A percentile compares a stretch with the other conserved stretches of the same genome.
phyloP scores from a whole-genome alignment of 2,797 vertebrate species.

The Numenius phaeopus region DNA sequence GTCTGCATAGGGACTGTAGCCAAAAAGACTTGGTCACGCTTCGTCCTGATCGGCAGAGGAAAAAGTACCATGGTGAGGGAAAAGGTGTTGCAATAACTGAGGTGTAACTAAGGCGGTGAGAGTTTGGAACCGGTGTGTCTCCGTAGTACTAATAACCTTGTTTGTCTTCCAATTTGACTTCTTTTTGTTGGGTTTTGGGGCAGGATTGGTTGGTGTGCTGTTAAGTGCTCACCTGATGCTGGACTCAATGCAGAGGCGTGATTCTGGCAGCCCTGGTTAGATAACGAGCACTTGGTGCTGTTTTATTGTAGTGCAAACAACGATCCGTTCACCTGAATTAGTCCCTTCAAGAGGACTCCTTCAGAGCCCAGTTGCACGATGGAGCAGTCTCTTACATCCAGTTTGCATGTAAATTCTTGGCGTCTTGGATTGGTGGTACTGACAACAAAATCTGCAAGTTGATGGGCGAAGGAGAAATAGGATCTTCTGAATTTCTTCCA shows the following conservation, averaged over 20 bases:
- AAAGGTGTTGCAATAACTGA: neutral
- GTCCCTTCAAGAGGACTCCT: neutral
- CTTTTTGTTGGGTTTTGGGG: neutral
- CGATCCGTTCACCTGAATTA: neutral
- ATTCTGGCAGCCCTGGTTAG: neutral
- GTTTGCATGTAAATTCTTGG: neutral
- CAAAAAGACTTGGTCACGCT: neutral
- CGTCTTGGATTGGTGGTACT: neutral
- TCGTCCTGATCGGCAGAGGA: neutral
- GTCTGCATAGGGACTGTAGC: neutral
- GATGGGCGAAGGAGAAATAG: neutral
- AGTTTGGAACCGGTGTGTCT: neutral
- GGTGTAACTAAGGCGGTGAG: neutral
- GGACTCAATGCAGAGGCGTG: neutral
- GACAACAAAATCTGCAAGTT: neutral
- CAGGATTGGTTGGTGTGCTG: neutral
- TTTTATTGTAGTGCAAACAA: neutral
- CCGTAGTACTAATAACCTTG: neutral
- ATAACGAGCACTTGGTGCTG: neutral
- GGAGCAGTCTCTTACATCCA: neutral
- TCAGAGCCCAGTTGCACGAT: neutral
- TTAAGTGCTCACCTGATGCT: neutral
- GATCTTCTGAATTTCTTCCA: neutral
- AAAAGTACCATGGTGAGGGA: neutral
- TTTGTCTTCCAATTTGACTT: neutral